These are phyloP conservation scores for Fregetta grallaria DNA, from an alignment of 2,113 vertebrate species.

Conservation along the genomic window DNA sequence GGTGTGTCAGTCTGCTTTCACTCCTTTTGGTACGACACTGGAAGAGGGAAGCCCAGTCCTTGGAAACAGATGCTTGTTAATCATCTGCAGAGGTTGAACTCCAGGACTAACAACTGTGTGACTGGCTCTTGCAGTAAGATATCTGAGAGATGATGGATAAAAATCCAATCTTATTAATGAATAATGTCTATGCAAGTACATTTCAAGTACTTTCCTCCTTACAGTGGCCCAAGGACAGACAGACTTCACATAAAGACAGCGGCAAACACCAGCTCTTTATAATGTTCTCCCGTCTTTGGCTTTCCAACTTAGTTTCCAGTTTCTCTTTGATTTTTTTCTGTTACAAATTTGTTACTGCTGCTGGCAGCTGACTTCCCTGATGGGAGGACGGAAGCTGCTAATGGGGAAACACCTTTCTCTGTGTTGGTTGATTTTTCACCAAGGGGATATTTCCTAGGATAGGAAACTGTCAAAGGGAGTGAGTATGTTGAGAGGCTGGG, in stretches of 20 bases:
- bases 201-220: background rate
- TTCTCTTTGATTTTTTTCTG: background rate
- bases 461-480: slow-evolving; percentile 11
- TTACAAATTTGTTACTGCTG: background rate
- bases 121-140: background rate
- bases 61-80: background rate
- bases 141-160: background rate
- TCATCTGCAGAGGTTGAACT: background rate
- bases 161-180: background rate
- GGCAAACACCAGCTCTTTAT: background rate
- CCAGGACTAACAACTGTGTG: background rate
- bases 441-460: background rate
- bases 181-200: background rate
- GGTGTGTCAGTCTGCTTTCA: background rate
- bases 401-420: background rate
- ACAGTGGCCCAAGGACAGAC: background rate
- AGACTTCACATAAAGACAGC: background rate
- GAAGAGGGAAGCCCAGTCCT: background rate
- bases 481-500: background rate
- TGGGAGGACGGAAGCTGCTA: background rate
- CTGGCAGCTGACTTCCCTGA: background rate
- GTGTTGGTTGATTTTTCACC: background rate
- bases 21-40: background rate
- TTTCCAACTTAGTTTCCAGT: background rate
- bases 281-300: background rate